Evolutionary conservation across 2,113 vertebrate genomes (phyloP).

Genomic region (Talpa occidentalis): DNA sequence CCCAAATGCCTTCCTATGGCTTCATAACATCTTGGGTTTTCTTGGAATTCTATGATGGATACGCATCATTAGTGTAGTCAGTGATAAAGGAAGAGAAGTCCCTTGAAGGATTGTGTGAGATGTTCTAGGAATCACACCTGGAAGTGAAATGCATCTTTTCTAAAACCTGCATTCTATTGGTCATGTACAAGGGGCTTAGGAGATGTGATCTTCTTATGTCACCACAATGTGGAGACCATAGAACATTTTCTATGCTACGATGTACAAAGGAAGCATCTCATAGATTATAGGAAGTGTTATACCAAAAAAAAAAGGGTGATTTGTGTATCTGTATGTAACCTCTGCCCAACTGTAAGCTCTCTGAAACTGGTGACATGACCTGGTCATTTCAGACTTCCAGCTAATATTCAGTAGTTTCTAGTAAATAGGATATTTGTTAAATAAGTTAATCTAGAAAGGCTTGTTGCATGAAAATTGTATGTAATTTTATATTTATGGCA

Average conservation of each 20-base stretch:
- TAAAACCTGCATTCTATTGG: not conserved
- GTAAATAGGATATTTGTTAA: not conserved
- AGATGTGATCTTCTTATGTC: not conserved
- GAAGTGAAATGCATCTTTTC: not conserved
- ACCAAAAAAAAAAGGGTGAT: not conserved
- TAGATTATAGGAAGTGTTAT: not conserved
- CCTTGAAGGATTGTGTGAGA: not conserved
- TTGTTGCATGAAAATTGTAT: not conserved
- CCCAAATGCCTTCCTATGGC: not conserved
- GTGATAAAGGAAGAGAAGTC: not conserved
- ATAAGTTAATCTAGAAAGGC: not conserved
- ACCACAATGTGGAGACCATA: not conserved
- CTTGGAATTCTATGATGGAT: not conserved
- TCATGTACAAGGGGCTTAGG: not conserved
- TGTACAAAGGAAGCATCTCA: not conserved
- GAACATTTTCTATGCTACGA: not conserved
- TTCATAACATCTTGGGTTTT: not conserved
- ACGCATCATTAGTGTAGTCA: not conserved
- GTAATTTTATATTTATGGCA: not conserved
- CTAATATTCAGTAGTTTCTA: not conserved
- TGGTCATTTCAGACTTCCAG: constrained; percentile 10
- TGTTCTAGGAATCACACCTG: not conserved
- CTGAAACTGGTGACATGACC: not conserved
- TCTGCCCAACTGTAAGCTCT: not conserved
- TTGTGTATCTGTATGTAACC: not conserved